Percentiles rank a stretch among this genome's conserved stretches.
Conservation (phyloP, 2,888 invertebrate species). For the Ochropleura leucogaster region DNA sequence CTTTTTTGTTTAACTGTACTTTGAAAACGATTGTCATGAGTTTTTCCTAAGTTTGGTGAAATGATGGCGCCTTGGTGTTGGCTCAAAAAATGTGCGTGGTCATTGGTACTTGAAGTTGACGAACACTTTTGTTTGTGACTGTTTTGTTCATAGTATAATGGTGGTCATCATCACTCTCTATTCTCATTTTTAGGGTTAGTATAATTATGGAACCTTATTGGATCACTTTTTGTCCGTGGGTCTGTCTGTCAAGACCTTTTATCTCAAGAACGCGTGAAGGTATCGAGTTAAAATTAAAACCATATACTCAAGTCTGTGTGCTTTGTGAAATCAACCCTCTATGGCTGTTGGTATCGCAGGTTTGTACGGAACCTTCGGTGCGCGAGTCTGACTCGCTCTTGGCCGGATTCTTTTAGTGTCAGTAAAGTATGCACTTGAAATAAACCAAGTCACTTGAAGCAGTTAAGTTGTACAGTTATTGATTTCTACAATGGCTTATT, state of each 20-base stretch:
- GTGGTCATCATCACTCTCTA: conserved; percentile 23
- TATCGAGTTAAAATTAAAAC: too few species aligned
- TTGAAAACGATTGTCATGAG: conserved; percentile 57
- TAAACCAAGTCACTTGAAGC: conserved; percentile 5
- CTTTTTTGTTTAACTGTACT: conserved; percentile 78
- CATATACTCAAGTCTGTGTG: too few species aligned
- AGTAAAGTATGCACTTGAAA: not conserved
- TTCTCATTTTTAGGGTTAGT: not conserved
- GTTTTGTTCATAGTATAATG: conserved; percentile 43
- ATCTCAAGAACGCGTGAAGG: too few species aligned
- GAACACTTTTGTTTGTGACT: conserved; percentile 52
- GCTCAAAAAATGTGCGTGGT: conserved; percentile 53
- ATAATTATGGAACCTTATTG: too few species aligned
- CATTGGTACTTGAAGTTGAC: conserved; percentile 47
- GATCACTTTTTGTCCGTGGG: too few species aligned
- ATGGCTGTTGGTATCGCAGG: too few species aligned
- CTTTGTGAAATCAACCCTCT: too few species aligned
- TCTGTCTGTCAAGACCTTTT: too few species aligned
- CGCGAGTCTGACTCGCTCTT: too few species aligned
- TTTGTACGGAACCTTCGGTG: too few species aligned
- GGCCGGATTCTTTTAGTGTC: not conserved
- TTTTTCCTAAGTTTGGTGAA: conserved; percentile 49
- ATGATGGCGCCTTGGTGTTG: conserved; percentile 49
- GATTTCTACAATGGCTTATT: not conserved
- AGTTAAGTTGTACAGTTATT: not conserved